These are phyloP conservation scores for Clivina fossor DNA, from an alignment of 2,888 invertebrate genomes.

Conservation along the genomic window DNA sequence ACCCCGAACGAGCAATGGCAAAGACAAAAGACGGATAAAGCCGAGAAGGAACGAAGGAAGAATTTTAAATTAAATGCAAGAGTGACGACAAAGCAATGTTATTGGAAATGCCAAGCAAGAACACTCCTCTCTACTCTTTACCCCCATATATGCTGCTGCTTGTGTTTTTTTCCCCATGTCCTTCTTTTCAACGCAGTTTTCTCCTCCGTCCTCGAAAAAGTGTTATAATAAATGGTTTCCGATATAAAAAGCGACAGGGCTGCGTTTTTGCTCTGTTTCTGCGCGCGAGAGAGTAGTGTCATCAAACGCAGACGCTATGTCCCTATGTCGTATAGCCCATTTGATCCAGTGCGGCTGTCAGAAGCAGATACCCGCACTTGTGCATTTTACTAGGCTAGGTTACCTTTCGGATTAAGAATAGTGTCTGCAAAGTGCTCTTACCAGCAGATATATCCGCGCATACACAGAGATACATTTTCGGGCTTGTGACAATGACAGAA, in stretches of 20 bases:
- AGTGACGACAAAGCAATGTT: constrained; percentile 29
- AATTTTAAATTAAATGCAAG: constrained; percentile 27
- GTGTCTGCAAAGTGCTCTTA: not conserved
- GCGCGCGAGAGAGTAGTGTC: constrained; percentile 6
- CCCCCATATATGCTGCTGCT: too few relatives aligned
- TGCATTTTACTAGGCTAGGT: not conserved
- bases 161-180: too few relatives aligned
- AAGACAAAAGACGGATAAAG: constrained; percentile 5
- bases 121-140: too few relatives aligned
- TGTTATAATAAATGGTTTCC: constrained; percentile 32
- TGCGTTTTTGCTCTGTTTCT: constrained; percentile 23
- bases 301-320: constrained; percentile 8
- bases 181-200: constrained; percentile 18
- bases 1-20: too few relatives aligned
- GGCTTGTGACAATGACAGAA: constrained; percentile 11
- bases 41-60: constrained; percentile 4
- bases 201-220: too few relatives aligned
- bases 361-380: not conserved
- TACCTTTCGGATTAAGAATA: not conserved
- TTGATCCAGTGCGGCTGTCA: constrained; percentile 22
- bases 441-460: not conserved
- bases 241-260: constrained; percentile 29
- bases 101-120: constrained; percentile 24
- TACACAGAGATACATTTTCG: too few relatives aligned
- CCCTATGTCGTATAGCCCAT: too few relatives aligned